phyloP scores from a whole-genome alignment of 2,888 invertebrate genomes.

The Hemaris fuciformis region DNA sequence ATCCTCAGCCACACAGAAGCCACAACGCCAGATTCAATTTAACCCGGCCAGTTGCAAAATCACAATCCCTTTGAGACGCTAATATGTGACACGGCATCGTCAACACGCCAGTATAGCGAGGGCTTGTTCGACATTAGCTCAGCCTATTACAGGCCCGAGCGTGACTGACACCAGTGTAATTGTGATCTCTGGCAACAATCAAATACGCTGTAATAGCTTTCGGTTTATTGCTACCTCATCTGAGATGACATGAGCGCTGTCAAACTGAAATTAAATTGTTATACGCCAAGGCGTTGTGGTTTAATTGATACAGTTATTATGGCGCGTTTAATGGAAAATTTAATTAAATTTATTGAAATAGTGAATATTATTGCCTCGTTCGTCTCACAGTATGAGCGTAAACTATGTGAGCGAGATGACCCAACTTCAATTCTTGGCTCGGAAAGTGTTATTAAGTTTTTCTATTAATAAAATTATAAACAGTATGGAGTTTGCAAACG shows the following conservation, averaged over 20 bases:
- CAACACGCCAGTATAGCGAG: slow-evolving; percentile 9
- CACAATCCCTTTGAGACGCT: not conserved
- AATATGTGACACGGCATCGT: not conserved
- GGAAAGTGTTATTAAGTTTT: too few species aligned
- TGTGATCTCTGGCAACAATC: slow-evolving; percentile 31
- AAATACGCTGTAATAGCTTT: slow-evolving; percentile 15
- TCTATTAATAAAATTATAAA: too few species aligned
- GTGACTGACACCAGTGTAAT: slow-evolving; percentile 33
- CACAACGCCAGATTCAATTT: not conserved
- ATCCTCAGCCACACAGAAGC: not conserved
- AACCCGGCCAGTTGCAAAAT: not conserved
- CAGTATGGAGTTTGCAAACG: too few species aligned
- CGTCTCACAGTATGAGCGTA: too few species aligned
- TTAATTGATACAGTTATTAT: not conserved
- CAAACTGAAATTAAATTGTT: slow-evolving; percentile 11
- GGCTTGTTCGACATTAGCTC: slow-evolving; percentile 4
- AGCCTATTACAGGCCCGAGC: slow-evolving; percentile 27
- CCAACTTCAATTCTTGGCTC: too few species aligned
- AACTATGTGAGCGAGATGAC: too few species aligned
- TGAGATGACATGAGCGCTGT: not conserved
- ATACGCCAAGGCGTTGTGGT: not conserved
- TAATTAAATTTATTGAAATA: not conserved
- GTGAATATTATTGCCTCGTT: too few species aligned
- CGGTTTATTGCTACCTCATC: slow-evolving; percentile 7
- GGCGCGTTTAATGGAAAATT: not conserved